Base-by-base conservation (phyloP, 2,113 vertebrate genomes). In the Mesoclemmys tuberculata region DNA sequence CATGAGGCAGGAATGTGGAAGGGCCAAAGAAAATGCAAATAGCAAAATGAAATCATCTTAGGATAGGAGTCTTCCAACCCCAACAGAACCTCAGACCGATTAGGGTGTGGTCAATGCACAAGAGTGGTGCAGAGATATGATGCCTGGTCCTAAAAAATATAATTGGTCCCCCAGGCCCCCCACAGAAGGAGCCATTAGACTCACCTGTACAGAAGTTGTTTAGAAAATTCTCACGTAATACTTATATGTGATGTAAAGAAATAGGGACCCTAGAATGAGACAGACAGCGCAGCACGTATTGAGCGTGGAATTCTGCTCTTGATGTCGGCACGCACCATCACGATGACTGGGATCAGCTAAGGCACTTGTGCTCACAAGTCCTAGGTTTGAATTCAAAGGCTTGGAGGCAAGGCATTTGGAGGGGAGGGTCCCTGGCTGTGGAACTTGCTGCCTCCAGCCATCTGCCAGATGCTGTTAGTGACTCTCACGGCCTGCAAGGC, bases 21-120 rank as follows among this genome's bases (percentile, higher is more conserved):
- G 79, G 24, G 84, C 85, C 77, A 77, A 88, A 93, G 83, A 35
- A 82, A 92, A 93, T 55, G 61, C 79, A 84, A 97, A 94, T 31
- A 90, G 2, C 14, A 83, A 54, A 18, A 52, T 21, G 14, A 58
- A 26, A n/a, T n/a, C 2, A 56, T 26, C 31, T 0, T 0, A 6
- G 29, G 77, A 82, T 1, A 79, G 77, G 61, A 24, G 49, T 58
- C 10, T 81, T 38, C 35, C 46, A 26, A 14, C 35, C 35, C 24
- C 48, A 52, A 29, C 0, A 5, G 80, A 83, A 61, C 27, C 31
- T 79, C 14, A 44, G 19, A 3, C 5, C 13, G 19, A 54, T 51
- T 29, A 29, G 1, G 3, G 51, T 29, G 51, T 8, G 5, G 51
- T 19, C 35, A 68, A n/a, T 4, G 22, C 75, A 46, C 38, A 13